These are phyloP conservation scores for Cephus sareptanus DNA, from an alignment of 2,888 invertebrate species.

Conservation along the genomic window DNA sequence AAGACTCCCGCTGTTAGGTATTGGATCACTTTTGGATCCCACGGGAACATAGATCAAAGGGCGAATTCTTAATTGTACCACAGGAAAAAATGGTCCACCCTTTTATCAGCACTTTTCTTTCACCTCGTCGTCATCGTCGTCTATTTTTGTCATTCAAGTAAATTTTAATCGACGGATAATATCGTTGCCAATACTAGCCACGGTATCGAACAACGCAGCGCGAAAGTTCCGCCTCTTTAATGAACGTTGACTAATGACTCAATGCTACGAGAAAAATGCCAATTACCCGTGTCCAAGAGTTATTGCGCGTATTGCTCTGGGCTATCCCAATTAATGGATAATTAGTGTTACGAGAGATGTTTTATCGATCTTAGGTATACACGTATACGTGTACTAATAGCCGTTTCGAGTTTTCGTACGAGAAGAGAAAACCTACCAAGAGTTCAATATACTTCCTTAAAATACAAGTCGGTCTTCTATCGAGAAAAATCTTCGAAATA, in stretches of 20 bases:
- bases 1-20: not conserved
- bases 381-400: not conserved
- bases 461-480: not conserved
- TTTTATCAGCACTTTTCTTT: not conserved
- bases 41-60: not conserved
- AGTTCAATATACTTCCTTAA: not conserved
- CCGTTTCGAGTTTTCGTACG: too few species aligned
- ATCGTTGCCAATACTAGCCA: not conserved
- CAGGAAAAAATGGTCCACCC: not conserved
- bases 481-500: not conserved
- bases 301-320: not conserved
- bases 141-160: not conserved
- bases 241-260: not conserved
- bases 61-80: not conserved
- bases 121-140: not conserved
- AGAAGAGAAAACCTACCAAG: not conserved
- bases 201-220: not conserved
- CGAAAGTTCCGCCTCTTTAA: not conserved
- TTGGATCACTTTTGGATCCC: not conserved
- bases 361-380: not conserved
- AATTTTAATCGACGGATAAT: not conserved
- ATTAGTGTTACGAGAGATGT: not conserved
- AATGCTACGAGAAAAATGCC: not conserved
- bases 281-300: not conserved
- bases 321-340: not conserved